These are phyloP conservation scores for Macrochelys suwanniensis DNA, from an alignment of 2,797 vertebrate species.

Conservation along the genomic window DNA sequence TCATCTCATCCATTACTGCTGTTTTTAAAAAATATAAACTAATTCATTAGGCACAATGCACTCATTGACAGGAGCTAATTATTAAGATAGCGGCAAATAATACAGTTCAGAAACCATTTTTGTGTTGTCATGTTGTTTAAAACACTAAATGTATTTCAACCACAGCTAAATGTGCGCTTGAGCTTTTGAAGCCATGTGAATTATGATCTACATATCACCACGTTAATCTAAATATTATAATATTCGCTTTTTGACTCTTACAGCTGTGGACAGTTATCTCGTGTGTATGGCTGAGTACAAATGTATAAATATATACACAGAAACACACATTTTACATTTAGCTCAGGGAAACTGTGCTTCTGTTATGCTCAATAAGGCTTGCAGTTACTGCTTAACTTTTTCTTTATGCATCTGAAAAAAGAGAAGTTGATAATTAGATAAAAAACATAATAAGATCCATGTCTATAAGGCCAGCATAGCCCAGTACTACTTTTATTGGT, in stretches of 20 bases:
- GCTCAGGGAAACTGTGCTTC: fast-evolving
- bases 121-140: slow-evolving; percentile 58
- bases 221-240: slow-evolving; percentile 45
- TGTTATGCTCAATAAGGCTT: neutral
- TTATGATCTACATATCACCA: slow-evolving; percentile 57
- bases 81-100: slow-evolving; percentile 70
- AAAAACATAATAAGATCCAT: slow-evolving; percentile 73
- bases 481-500: slow-evolving; percentile 26
- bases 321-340: fast-evolving
- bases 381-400: fast-evolving
- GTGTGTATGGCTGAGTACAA: neutral
- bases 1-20: neutral
- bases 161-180: slow-evolving; percentile 57
- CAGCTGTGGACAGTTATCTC: slow-evolving; percentile 20
- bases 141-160: neutral
- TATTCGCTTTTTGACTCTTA: slow-evolving; percentile 30
- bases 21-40: slow-evolving; percentile 30
- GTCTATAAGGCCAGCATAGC: slow-evolving; percentile 56
- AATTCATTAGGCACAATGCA: slow-evolving; percentile 23
- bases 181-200: slow-evolving; percentile 71
- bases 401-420: neutral
- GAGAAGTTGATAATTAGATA: slow-evolving; percentile 39
- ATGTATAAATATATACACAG: neutral
- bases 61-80: slow-evolving; percentile 3
- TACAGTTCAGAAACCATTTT: slow-evolving; percentile 50